These are phyloP conservation scores for Metridium senile DNA, from an alignment of 92 coral and sea anemone genomes.

Conservation along the genomic window DNA sequence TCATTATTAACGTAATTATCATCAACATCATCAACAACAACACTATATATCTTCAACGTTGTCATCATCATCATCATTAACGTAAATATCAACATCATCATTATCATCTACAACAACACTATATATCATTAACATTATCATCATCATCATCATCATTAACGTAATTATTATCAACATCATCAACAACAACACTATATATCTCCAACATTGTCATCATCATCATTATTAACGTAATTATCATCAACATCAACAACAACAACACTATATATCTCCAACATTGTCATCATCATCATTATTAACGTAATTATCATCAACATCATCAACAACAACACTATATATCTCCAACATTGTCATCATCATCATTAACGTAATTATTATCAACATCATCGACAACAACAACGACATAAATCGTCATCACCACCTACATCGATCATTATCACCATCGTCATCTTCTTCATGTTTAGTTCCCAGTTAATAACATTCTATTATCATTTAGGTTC, in stretches of 20 bases:
- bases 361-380: neutral
- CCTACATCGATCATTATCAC: no score
- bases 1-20: neutral
- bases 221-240: neutral
- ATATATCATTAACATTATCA: neutral
- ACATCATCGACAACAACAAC: no score
- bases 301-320: neutral
- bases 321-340: neutral
- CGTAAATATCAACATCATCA: neutral
- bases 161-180: neutral
- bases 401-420: no score
- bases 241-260: neutral
- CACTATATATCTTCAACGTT: neutral
- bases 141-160: neutral
- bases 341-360: neutral
- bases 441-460: no score
- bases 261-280: no score
- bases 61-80: neutral
- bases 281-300: neutral
- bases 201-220: no score
- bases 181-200: no score
- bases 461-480: neutral
- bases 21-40: neutral
- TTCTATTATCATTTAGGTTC: constrained; percentile 16
- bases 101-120: neutral